These are phyloP conservation scores for Festucalex cinctus DNA, from an alignment of 2,113 vertebrate genomes.

Conservation along the genomic window DNA sequence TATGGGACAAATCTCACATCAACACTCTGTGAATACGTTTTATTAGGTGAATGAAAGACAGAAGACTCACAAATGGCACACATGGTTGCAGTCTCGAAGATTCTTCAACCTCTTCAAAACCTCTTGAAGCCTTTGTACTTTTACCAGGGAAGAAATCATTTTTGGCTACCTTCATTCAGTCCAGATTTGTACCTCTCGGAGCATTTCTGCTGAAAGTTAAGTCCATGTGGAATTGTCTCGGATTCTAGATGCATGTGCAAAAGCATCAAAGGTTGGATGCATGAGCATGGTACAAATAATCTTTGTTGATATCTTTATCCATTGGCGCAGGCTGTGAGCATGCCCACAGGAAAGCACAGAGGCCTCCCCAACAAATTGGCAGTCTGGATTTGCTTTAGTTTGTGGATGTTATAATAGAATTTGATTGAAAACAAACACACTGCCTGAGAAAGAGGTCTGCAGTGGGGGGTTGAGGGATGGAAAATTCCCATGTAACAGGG, in stretches of 20 bases:
- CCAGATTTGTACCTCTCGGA: conserved; percentile 1
- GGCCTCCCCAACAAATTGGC: conserved; percentile 48
- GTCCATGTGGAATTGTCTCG: not conserved
- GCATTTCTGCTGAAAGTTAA: not conserved
- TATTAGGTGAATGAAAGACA: conserved; percentile 27
- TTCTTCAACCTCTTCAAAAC: not conserved
- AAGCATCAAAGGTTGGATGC: too few species aligned
- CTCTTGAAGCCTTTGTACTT: conserved; percentile 8
- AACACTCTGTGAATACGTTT: conserved; percentile 19
- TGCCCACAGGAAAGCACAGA: conserved; percentile 24
- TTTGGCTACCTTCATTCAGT: conserved; percentile 13
- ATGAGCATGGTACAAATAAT: not conserved
- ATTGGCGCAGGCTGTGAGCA: conserved; percentile 24
- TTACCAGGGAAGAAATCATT: conserved; percentile 20
- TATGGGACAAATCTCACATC: conserved; percentile 39
- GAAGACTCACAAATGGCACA: conserved; percentile 18
- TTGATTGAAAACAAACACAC: conserved; percentile 54
- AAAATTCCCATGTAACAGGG: conserved; percentile 41
- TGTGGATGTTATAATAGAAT: conserved; percentile 43
- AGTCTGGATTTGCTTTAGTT: conserved; percentile 54
- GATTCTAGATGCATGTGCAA: not conserved
- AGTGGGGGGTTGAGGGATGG: conserved; percentile 21
- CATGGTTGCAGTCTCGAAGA: conserved; percentile 4
- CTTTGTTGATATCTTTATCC: conserved; percentile 8
- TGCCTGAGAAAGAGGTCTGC: conserved; percentile 26